A percentile compares a stretch with the other conserved stretches of the same genome.
phyloP scores from a whole-genome alignment of 2,888 invertebrate genomes.

The Erebia ligea region DNA sequence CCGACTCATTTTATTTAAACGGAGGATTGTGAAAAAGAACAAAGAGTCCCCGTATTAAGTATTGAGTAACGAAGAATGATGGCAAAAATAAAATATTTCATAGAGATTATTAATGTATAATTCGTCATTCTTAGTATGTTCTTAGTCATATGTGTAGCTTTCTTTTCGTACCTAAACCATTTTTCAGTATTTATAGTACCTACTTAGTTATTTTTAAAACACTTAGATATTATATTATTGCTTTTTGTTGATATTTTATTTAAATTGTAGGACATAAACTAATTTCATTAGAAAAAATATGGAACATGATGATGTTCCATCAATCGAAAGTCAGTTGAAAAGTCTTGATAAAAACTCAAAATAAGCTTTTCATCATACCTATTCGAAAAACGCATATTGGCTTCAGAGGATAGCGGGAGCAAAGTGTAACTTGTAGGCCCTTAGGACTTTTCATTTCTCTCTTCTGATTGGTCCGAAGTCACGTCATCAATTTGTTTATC shows the following conservation, averaged over 20 bases:
- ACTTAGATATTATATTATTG: background rate
- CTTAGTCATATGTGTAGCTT: background rate
- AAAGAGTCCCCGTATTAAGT: background rate
- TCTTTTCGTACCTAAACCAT: background rate
- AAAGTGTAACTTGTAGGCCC: too few relatives aligned
- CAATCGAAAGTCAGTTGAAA: too few relatives aligned
- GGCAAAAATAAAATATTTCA: background rate
- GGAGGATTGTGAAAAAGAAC: background rate
- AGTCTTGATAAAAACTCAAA: too few relatives aligned
- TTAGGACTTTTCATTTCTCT: too few relatives aligned
- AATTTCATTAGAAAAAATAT: too few relatives aligned
- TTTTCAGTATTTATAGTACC: constrained; percentile 7
- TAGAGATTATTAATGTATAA: background rate
- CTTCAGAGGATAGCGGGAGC: too few relatives aligned
- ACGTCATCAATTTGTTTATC: too few relatives aligned
- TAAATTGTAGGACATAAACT: background rate
- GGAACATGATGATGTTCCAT: too few relatives aligned
- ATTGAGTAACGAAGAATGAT: background rate
- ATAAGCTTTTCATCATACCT: too few relatives aligned
- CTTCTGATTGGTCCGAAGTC: too few relatives aligned
- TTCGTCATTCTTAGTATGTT: background rate
- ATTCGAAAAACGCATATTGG: too few relatives aligned
- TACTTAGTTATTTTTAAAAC: background rate
- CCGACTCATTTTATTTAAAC: background rate
- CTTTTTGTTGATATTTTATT: constrained; percentile 1